These are phyloP conservation scores for Anguilla rostrata DNA, from an alignment of 2,113 vertebrate species.

Conservation along the genomic window DNA sequence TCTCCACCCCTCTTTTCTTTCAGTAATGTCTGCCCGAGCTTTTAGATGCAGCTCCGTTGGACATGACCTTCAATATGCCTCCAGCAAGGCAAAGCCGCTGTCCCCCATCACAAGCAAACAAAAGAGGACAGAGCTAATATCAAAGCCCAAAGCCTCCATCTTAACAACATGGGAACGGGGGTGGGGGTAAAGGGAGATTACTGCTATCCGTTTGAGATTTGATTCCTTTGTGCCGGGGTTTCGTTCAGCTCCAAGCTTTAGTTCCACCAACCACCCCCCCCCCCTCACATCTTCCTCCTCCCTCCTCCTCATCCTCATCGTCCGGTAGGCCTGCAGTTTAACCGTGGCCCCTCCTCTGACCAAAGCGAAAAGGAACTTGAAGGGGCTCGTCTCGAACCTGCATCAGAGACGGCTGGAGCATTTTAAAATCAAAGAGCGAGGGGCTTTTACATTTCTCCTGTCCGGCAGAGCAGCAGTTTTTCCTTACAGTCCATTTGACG, in stretches of 20 bases:
- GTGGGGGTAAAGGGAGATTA: neutral
- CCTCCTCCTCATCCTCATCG: too few species aligned
- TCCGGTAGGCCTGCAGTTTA: neutral
- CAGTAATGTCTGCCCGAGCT: neutral
- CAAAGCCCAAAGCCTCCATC: neutral
- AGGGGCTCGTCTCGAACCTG: too few species aligned
- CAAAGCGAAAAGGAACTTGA: too few species aligned
- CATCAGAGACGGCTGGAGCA: too few species aligned
- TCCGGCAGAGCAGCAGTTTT: too few species aligned
- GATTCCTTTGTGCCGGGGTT: neutral
- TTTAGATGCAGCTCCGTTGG: neutral
- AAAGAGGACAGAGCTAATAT: neutral
- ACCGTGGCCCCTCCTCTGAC: neutral
- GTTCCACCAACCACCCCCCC: neutral
- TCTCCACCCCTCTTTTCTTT: neutral
- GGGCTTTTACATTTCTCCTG: too few species aligned
- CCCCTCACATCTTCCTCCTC: neutral
- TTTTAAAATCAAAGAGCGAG: too few species aligned
- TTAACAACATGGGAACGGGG: neutral
- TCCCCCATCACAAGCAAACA: neutral
- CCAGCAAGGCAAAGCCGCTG: neutral
- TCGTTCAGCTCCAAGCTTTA: neutral
- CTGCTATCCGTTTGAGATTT: neutral
- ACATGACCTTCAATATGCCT: neutral
- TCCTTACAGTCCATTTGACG: too few species aligned